Base-by-base conservation (phyloP, 2,888 invertebrate species). In the Phragmatobia fuliginosa region DNA sequence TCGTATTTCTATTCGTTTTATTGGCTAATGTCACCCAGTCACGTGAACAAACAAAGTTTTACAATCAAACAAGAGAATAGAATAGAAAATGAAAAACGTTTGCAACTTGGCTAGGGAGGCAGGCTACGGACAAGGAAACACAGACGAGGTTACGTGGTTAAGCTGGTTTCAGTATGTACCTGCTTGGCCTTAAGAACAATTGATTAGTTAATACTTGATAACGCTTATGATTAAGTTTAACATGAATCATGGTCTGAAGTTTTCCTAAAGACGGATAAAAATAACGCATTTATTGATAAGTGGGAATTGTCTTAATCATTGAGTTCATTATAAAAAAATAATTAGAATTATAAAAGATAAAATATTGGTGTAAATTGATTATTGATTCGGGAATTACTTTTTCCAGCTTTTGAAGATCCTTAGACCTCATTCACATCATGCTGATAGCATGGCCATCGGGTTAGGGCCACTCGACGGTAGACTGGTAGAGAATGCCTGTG, bases 181-280 rank as follows among this genome's bases (percentile, higher is more conserved):
- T 32, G 16, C 16, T 56, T 16, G 2, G 0, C 16, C 4, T 52
- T 25, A 16, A 56, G n/a, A 36, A 58, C n/a, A 45, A 33, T 33
- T 45, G 32, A 16, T 32, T n/a, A 16, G 32, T 66, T 59, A 31
- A 65, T 52, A 11, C 8, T 58, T 58, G 56, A 58, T 66, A 25
- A 56, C 6, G 28, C 11, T 38, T 33, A 49, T 61, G 41, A 59
- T 59, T 31, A 59, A 6, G 7, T 59, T 59, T 38, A 33, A 6
- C 25, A 52, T 52, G 65, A 65, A 56, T 65, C 65, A 65, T 56
- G 21, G 25, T 5, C 28, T 32, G 2, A 7, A 18, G 36, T 52
- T 63, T 56, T 65, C 65, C 36, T 38, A 25, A 28, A 56, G 49
- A 52, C 36, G n/a, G 36, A 18, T 49, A 11, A 36, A 4, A 25